Conservation (phyloP, 2,888 invertebrate species). For the Aplocera efformata region DNA sequence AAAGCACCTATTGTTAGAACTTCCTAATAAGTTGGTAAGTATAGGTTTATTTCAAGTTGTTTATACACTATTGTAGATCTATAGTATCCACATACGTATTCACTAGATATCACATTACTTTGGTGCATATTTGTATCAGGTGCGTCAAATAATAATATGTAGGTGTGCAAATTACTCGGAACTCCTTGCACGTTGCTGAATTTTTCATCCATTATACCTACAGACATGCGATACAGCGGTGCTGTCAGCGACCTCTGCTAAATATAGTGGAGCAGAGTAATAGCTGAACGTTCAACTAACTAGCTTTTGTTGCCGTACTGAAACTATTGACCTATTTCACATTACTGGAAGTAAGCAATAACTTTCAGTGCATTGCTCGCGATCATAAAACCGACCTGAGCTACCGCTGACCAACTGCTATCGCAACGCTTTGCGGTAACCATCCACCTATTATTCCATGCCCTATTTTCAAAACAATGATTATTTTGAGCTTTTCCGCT, state of each 20-base stretch:
- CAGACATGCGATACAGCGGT: constrained; percentile 1
- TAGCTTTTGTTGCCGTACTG: constrained; percentile 76
- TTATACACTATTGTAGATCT: too few relatives aligned
- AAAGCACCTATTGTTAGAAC: too few relatives aligned
- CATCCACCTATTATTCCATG: constrained; percentile 21
- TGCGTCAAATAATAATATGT: not conserved
- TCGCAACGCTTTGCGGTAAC: constrained; percentile 34
- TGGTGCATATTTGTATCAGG: too few relatives aligned
- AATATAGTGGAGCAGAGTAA: constrained; percentile 58
- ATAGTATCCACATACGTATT: too few relatives aligned
- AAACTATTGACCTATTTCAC: constrained; percentile 80
- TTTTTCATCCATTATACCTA: not conserved
- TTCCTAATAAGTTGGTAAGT: too few relatives aligned
- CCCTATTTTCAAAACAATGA: constrained; percentile 20
- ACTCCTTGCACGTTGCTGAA: constrained; percentile 5
- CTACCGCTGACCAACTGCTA: constrained; percentile 54
- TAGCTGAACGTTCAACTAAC: constrained; percentile 67
- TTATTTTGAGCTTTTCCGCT: constrained; percentile 15
- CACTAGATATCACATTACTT: too few relatives aligned
- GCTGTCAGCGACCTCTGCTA: constrained; percentile 54
- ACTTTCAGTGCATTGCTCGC: constrained; percentile 73
- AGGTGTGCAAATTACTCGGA: constrained; percentile 4
- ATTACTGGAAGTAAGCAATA: constrained; percentile 78
- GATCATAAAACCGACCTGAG: constrained; percentile 63
- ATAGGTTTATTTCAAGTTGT: too few relatives aligned